Evolutionary conservation across 2,113 vertebrate genomes (phyloP).

Genomic region (Morone saxatilis): DNA sequence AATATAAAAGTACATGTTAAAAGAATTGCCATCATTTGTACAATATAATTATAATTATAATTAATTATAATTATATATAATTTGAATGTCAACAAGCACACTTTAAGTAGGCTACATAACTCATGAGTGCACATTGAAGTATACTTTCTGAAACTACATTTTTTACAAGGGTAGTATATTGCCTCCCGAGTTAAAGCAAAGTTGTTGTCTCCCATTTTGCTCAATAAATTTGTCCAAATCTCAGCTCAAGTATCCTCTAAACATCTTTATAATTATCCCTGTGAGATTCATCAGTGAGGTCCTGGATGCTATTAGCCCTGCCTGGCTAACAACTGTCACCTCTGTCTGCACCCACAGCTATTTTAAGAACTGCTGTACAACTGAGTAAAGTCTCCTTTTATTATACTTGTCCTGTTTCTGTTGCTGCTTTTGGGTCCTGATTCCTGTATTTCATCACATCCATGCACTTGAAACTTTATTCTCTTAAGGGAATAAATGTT

Average conservation of each 20-base stretch:
- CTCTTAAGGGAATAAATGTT: too few species aligned
- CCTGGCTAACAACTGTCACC: background rate
- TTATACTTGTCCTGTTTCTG: background rate
- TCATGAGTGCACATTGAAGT: background rate
- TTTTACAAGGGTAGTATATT: too few species aligned
- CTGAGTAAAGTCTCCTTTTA: background rate
- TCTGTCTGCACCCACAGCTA: background rate
- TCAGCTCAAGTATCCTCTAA: background rate
- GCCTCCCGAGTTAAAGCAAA: too few species aligned
- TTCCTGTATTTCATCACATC: too few species aligned
- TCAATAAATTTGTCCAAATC: background rate
- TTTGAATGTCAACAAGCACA: background rate
- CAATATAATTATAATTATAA: too few species aligned
- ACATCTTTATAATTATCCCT: conserved; percentile 3
- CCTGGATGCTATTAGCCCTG: background rate
- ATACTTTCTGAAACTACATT: background rate
- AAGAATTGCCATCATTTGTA: too few species aligned
- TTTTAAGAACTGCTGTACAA: background rate
- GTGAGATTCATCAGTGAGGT: background rate
- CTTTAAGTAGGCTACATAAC: background rate
- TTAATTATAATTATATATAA: too few species aligned
- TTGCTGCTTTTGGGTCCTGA: background rate
- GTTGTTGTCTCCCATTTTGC: background rate
- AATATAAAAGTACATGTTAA: background rate
- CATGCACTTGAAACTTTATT: too few species aligned